These are phyloP conservation scores for Drosophila melanosoma DNA, from an alignment of 2,888 invertebrate species.

Conservation along the genomic window DNA sequence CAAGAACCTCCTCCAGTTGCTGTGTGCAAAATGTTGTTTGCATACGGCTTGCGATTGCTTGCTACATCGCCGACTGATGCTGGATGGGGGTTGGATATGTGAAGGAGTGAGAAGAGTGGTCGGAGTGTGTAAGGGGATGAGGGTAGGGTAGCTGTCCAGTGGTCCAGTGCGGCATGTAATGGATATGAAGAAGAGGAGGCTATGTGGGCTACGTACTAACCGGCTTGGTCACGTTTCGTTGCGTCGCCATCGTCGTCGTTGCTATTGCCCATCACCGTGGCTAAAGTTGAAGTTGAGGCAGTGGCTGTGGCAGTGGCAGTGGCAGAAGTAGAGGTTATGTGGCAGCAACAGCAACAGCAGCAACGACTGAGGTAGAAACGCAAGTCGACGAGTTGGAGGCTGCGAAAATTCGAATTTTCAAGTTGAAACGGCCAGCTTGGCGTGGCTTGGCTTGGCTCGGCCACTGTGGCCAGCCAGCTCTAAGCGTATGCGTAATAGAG, in stretches of 20 bases:
- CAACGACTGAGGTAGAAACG: slow-evolving; percentile 62
- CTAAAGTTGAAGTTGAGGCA: slow-evolving; percentile 53
- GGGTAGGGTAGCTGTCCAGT: slow-evolving; percentile 40
- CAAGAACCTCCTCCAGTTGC: slow-evolving; percentile 74
- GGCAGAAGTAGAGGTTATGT: slow-evolving; percentile 15
- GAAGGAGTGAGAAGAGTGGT: slow-evolving; percentile 7
- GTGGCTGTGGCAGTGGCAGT: slow-evolving; percentile 15
- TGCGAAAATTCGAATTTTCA: slow-evolving; percentile 77
- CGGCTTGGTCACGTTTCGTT: slow-evolving; percentile 77
- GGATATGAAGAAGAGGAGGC: slow-evolving; percentile 70
- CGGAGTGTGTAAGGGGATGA: neutral
- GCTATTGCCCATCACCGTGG: slow-evolving; percentile 41
- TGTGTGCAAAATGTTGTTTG: slow-evolving; percentile 82
- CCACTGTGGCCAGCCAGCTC: slow-evolving; percentile 43
- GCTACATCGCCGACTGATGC: slow-evolving; percentile 60
- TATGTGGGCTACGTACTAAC: slow-evolving; percentile 74
- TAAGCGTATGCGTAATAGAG: slow-evolving; percentile 52
- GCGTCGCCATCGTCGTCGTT: slow-evolving; percentile 63
- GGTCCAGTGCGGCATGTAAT: slow-evolving; percentile 66
- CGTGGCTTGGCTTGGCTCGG: slow-evolving; percentile 4
- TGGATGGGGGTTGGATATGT: slow-evolving; percentile 32
- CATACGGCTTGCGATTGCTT: slow-evolving; percentile 83
- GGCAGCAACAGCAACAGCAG: slow-evolving; percentile 22
- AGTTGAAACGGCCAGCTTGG: slow-evolving; percentile 68
- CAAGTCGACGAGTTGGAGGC: slow-evolving; percentile 67